A percentile compares a stretch with the other conserved stretches of the same genome.
These are phyloP conservation scores for Drosophila tsacasi DNA, from an alignment of 1,140 invertebrate species.

Conservation along the genomic window DNA sequence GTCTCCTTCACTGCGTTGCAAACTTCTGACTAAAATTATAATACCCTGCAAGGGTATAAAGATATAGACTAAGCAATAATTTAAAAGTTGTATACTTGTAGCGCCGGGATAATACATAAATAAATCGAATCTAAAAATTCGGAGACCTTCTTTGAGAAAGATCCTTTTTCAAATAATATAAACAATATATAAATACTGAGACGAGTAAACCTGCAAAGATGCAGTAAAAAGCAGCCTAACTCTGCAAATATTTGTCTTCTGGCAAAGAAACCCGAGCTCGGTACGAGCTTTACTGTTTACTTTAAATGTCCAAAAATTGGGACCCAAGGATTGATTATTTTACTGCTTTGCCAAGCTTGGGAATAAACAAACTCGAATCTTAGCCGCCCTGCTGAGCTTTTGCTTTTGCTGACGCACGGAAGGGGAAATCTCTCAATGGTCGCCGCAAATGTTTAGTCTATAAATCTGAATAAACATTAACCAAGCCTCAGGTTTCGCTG, in stretches of 20 bases:
- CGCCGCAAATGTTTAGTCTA: constrained; percentile 2
- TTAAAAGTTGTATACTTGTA: too few species aligned
- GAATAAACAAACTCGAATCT: neutral
- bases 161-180: neutral
- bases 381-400: neutral
- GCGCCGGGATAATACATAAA: too few species aligned
- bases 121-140: too few species aligned
- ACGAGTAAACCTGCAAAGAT: neutral
- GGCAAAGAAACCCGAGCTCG: neutral
- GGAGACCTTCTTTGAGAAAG: too few species aligned
- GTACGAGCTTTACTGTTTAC: neutral
- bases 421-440: neutral
- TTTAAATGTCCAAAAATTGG: too few species aligned
- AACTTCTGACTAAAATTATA: too few species aligned
- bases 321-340: neutral
- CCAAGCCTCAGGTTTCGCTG: neutral
- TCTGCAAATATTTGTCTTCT: neutral
- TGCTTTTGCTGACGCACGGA: neutral
- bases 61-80: too few species aligned
- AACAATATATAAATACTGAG: neutral
- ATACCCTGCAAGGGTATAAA: too few species aligned
- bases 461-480: neutral
- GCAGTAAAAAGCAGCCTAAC: neutral
- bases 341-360: too few species aligned
- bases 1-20: too few species aligned